phyloP scores from a whole-genome alignment of 2,888 invertebrate species.

The Melikaiella ostensackeni region DNA sequence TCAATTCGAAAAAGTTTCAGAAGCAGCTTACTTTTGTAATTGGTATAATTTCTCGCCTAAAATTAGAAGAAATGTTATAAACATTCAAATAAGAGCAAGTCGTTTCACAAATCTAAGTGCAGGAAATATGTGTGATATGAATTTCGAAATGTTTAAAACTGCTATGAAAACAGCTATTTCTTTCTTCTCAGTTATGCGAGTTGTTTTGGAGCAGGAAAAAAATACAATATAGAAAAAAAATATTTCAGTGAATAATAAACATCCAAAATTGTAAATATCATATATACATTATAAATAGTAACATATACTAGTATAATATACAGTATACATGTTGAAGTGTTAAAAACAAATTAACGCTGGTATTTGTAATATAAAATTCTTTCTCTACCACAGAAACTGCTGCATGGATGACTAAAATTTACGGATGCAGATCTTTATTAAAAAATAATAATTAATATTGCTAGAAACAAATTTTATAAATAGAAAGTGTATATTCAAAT shows the following conservation, averaged over 20 bases:
- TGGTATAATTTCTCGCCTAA: conserved; percentile 49
- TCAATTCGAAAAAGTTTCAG: conserved; percentile 46
- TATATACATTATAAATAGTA: no score
- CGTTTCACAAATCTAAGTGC: conserved; percentile 45
- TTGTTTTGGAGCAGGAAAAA: conserved; percentile 47
- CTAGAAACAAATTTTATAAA: no score
- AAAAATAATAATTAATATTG: no score
- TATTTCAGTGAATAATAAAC: not conserved
- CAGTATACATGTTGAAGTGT: no score
- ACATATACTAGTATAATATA: no score
- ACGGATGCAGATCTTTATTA: no score
- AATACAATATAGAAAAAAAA: not conserved
- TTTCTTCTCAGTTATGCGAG: conserved; percentile 49
- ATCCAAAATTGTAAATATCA: no score
- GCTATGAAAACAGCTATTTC: conserved; percentile 52
- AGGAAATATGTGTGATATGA: conserved; percentile 46
- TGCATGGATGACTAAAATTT: no score
- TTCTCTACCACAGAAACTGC: no score
- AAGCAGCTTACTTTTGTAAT: conserved; percentile 43
- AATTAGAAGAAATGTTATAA: conserved; percentile 43
- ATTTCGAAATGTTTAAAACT: conserved; percentile 48
- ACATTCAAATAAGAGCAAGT: conserved; percentile 48
- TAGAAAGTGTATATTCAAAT: no score
- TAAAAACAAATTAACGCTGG: no score
- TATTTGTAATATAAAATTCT: no score